phyloP scores from a whole-genome alignment of 2,113 vertebrate genomes.

The Coreoperca whiteheadi region DNA sequence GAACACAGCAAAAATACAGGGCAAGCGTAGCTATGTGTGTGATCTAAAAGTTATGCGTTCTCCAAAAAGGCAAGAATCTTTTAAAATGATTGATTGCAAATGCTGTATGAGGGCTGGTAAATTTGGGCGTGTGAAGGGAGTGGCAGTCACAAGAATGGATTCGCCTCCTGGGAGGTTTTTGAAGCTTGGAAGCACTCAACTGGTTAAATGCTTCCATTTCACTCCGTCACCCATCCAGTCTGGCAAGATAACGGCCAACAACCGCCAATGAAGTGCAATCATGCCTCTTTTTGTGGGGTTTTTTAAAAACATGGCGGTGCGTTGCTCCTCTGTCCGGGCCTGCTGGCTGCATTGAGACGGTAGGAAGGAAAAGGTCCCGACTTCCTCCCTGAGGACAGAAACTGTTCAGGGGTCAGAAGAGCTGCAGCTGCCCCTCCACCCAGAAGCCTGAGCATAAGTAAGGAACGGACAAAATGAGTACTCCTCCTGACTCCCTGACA shows the following conservation, averaged over 20 bases:
- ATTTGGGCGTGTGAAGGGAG: constrained; percentile 25
- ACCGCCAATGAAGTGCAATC: constrained; percentile 4
- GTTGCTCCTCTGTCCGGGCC: constrained; percentile 1
- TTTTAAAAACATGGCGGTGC: constrained; percentile 4
- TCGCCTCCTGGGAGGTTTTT: constrained; percentile 6
- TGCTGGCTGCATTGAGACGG: constrained; percentile 14
- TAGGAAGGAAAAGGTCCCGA: constrained; percentile 68
- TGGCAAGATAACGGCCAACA: constrained; percentile 49
- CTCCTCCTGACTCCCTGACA: constrained; percentile 4
- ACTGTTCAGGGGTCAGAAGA: constrained; percentile 33
- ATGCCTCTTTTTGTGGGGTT: background rate
- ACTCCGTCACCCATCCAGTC: constrained; percentile 54
- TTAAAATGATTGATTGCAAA: background rate
- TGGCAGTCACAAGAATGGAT: constrained; percentile 17
- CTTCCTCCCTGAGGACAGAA: constrained; percentile 65
- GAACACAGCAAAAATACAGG: background rate
- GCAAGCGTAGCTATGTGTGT: background rate
- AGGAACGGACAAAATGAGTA: constrained; percentile 48
- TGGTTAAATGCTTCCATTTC: background rate
- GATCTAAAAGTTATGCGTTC: background rate
- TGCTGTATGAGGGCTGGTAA: background rate
- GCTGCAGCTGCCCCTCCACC: constrained; percentile 30
- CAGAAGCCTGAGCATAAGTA: constrained; percentile 20
- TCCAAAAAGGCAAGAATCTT: background rate
- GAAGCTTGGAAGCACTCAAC: background rate